Evolutionary conservation across 2,888 invertebrate genomes (phyloP).

Genomic region (Lottia scabra): DNA sequence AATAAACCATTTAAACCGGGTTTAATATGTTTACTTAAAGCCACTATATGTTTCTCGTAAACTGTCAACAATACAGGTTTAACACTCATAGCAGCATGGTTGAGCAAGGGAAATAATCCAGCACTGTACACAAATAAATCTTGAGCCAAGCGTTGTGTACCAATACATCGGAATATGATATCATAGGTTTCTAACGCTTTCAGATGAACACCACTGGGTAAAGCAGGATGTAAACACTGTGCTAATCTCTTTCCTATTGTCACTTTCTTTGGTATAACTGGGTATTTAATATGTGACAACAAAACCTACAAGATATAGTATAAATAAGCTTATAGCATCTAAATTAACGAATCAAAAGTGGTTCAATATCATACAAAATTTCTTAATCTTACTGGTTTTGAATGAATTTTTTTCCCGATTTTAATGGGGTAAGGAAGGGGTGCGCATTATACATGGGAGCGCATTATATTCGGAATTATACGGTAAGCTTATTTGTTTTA

Average conservation of each 20-base stretch:
- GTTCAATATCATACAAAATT: no score
- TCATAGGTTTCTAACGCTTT: constrained; percentile 93
- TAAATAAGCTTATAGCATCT: no score
- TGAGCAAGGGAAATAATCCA: constrained; percentile 89
- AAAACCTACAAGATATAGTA: constrained; percentile 75
- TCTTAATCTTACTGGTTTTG: no score
- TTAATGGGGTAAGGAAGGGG: no score
- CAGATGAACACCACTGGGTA: constrained; percentile 91
- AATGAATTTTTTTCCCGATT: no score
- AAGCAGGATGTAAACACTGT: constrained; percentile 92
- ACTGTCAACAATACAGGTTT: constrained; percentile 83
- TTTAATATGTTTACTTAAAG: constrained; percentile 80
- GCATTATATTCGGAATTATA: no score
- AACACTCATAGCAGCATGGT: constrained; percentile 90
- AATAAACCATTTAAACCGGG: constrained; percentile 89
- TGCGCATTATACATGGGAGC: no score
- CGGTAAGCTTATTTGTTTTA: no score
- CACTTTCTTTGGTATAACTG: constrained; percentile 86
- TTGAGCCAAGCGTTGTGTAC: constrained; percentile 81
- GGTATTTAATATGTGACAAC: constrained; percentile 82
- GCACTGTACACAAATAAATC: constrained; percentile 83
- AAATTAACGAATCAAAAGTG: no score
- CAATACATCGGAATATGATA: constrained; percentile 89
- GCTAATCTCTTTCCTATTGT: constrained; percentile 90
- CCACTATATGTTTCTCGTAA: constrained; percentile 89